A percentile compares a stretch with the other conserved stretches of the same genome.
Evolutionary conservation across 2,888 invertebrate species (phyloP).

Genomic region (Diarsia brunnea): DNA sequence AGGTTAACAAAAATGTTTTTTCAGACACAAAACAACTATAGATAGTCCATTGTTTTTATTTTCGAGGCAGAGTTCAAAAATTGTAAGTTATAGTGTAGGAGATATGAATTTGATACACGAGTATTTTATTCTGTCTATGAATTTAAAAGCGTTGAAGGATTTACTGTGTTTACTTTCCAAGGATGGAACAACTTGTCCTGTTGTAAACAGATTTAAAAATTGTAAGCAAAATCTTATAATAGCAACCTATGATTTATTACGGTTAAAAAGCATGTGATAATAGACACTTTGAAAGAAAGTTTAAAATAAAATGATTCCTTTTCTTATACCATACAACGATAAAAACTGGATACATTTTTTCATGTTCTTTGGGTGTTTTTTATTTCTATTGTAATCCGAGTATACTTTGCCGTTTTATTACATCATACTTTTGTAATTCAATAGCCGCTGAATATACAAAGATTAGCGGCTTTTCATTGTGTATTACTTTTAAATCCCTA

Average conservation of each 20-base stretch:
- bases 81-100: conserved; percentile 56
- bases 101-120: conserved; percentile 56
- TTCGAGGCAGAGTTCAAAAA: conserved; percentile 45
- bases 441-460: conserved; percentile 73
- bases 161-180: conserved; percentile 57
- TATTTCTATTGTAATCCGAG: conserved; percentile 72
- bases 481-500: conserved; percentile 42
- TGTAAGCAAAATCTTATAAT: conserved; percentile 46
- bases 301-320: conserved; percentile 12
- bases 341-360: conserved; percentile 55
- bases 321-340: conserved; percentile 44
- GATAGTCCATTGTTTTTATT: conserved; percentile 34
- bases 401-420: conserved; percentile 72
- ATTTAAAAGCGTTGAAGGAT: conserved; percentile 63
- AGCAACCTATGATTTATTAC: conserved; percentile 51
- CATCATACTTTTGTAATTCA: conserved; percentile 74
- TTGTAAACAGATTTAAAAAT: conserved; percentile 58
- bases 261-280: conserved; percentile 24
- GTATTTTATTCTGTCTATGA: conserved; percentile 54
- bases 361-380: conserved; percentile 62
- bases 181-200: conserved; percentile 50
- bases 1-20: conserved; percentile 1
- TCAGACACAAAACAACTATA: conserved; percentile 12
- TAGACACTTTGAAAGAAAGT: conserved; percentile 11
- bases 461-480: conserved; percentile 72